phyloP scores from a whole-genome alignment of 2,797 vertebrate genomes.

The Anableps anableps region DNA sequence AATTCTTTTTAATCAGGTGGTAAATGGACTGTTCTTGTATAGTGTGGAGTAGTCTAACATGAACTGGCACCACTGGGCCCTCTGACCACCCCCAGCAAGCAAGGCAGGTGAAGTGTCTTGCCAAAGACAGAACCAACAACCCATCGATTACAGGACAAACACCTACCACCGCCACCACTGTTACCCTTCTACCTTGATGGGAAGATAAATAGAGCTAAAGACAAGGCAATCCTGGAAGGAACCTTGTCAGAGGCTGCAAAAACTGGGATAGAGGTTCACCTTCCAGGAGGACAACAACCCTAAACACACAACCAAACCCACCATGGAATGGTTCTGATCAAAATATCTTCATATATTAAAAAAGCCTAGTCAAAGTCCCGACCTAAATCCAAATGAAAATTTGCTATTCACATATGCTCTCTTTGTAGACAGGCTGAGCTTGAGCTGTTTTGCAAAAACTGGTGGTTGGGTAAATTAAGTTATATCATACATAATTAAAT shows the following conservation, averaged over 20 bases:
- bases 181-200: too few species aligned
- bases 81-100: too few species aligned
- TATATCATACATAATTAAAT: background rate
- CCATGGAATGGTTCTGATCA: background rate
- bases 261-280: background rate
- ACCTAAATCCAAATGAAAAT: background rate
- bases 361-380: background rate
- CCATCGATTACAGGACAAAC: too few species aligned
- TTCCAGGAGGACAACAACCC: background rate
- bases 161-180: too few species aligned
- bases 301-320: background rate
- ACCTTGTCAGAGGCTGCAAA: background rate
- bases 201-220: background rate
- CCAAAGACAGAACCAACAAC: too few species aligned
- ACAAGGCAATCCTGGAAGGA: background rate
- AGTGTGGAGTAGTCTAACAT: too few species aligned
- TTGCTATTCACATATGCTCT: background rate
- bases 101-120: too few species aligned
- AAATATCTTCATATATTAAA: background rate
- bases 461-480: background rate
- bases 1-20: too few species aligned
- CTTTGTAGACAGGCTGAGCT: background rate
- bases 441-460: background rate
- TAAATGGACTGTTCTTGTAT: too few species aligned
- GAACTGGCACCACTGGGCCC: too few species aligned